These are phyloP conservation scores for Ctenopoma multispine DNA, from an alignment of 2,797 vertebrate species.

Conservation along the genomic window DNA sequence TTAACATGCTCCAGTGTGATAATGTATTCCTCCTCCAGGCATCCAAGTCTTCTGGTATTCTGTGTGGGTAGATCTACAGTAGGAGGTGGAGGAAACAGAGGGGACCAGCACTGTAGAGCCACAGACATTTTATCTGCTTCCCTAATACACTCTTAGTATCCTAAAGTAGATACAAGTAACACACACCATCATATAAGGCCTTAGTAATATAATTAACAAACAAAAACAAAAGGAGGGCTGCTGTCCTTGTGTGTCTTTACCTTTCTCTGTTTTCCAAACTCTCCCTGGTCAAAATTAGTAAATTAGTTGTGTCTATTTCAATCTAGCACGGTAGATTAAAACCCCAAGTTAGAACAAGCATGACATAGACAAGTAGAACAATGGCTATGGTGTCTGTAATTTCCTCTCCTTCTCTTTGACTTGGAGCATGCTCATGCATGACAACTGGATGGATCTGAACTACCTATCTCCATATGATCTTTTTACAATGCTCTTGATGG, in stretches of 20 bases:
- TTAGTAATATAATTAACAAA: constrained; percentile 22
- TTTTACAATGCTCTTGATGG: constrained; percentile 76
- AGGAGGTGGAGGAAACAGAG: constrained; percentile 71
- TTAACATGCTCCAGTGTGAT: constrained; percentile 75
- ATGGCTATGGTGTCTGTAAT: constrained; percentile 80
- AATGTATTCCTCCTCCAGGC: constrained; percentile 80
- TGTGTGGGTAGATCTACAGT: constrained; percentile 80
- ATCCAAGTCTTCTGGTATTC: constrained; percentile 73
- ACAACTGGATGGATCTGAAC: constrained; percentile 79
- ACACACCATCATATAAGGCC: constrained; percentile 54
- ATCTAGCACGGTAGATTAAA: constrained; percentile 85
- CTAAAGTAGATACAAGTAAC: constrained; percentile 44
- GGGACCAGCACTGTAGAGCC: constrained; percentile 71
- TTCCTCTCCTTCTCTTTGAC: constrained; percentile 84
- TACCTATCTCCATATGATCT: constrained; percentile 72
- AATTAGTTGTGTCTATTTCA: constrained; percentile 68
- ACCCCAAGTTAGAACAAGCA: constrained; percentile 72
- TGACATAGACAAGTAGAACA: constrained; percentile 69
- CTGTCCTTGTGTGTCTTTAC: constrained; percentile 74
- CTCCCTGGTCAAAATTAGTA: constrained; percentile 69
- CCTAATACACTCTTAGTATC: constrained; percentile 50
- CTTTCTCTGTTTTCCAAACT: constrained; percentile 73
- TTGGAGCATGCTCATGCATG: constrained; percentile 89
- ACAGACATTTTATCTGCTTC: constrained; percentile 68
- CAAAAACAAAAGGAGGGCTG: constrained; percentile 67